Evolutionary conservation across 2,888 invertebrate species (phyloP).

Genomic region (Cerceris ruficornis): DNA sequence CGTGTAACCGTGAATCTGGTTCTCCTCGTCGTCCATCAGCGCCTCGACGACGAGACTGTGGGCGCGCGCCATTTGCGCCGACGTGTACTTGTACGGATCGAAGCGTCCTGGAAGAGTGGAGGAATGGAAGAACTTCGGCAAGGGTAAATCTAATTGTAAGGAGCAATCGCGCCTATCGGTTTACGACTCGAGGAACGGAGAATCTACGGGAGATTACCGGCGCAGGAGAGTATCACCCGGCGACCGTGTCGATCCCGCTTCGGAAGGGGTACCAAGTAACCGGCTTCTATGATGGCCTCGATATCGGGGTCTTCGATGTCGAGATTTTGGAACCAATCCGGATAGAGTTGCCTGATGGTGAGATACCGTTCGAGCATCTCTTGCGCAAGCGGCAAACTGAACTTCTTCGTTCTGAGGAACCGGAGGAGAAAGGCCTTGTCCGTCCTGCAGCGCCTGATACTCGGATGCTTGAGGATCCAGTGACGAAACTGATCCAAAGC

Average conservation of each 20-base stretch:
- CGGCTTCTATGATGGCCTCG: constrained; percentile 90
- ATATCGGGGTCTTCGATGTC: constrained; percentile 91
- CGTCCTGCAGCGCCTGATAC: constrained; percentile 91
- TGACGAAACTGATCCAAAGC: constrained; percentile 90
- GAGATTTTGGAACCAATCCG: constrained; percentile 92
- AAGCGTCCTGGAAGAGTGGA: constrained; percentile 84
- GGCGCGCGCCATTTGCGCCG: constrained; percentile 92
- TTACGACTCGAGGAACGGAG: too few relatives aligned
- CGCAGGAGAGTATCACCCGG: constrained; percentile 90
- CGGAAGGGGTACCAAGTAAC: constrained; percentile 89
- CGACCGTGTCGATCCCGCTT: constrained; percentile 90
- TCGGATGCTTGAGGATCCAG: constrained; percentile 92
- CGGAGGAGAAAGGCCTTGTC: constrained; percentile 91
- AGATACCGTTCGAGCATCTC: constrained; percentile 94
- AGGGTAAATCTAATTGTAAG: too few relatives aligned
- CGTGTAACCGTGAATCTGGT: constrained; percentile 92
- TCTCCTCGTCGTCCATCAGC: constrained; percentile 92
- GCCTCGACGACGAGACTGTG: constrained; percentile 94
- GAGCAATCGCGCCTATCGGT: background rate
- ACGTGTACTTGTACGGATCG: constrained; percentile 90
- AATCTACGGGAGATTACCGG: constrained; percentile 83
- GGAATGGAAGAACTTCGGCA: background rate
- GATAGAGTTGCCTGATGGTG: constrained; percentile 91
- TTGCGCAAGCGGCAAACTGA: constrained; percentile 92
- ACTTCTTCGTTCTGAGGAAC: constrained; percentile 94